Evolutionary conservation across 2,888 invertebrate genomes (phyloP), one percentile per base, ranked within the genome.

Genomic region (Globia sparganii): DNA sequence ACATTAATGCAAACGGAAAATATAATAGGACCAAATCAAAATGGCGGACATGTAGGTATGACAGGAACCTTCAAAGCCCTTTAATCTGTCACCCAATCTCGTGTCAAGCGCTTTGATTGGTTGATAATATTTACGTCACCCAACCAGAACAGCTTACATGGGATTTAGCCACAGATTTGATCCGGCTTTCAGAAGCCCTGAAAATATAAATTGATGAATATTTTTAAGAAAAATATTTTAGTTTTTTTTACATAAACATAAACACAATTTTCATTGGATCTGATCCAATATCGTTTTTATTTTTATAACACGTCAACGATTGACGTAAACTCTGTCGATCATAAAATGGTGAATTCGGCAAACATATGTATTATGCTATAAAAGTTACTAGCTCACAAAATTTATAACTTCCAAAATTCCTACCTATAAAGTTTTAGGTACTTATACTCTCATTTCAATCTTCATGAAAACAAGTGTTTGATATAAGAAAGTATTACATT

Each of bases 371-470:
- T n/a, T n/a, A n/a, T 53, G 21, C 67, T 58, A 34, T 79, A 71
- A 80, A 84, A 46, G 18, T 74, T 81, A 64, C 61, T 53, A 62
- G 49, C 58, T 74, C 67, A 64, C 62, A 80, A 66, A 66, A 61
- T 84, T 58, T 72, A 81, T n/a, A 85, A 53, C 49, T 37, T 72
- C 53, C 31, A 58, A 70, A 25, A 66, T 80, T 58, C 37, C 18
- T 62, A 64, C 9, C 56, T 80, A 67, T 37, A 46, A 56, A 64
- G 37, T 58, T 66, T 49, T 73, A 59, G 31, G 15, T 59, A n/a
- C n/a, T n/a, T n/a, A 59, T 25, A 84, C 15, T 43, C 37, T 68
- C 43, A 49, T 49, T 80, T 53, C 37, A 34, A 43, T 53, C 13
- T 62, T 58, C 34, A 75, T 70, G 37, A 75, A 34, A 61, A 34